Evolutionary conservation across 2,797 vertebrate genomes (phyloP).

Genomic region (Sebastes cheni): DNA sequence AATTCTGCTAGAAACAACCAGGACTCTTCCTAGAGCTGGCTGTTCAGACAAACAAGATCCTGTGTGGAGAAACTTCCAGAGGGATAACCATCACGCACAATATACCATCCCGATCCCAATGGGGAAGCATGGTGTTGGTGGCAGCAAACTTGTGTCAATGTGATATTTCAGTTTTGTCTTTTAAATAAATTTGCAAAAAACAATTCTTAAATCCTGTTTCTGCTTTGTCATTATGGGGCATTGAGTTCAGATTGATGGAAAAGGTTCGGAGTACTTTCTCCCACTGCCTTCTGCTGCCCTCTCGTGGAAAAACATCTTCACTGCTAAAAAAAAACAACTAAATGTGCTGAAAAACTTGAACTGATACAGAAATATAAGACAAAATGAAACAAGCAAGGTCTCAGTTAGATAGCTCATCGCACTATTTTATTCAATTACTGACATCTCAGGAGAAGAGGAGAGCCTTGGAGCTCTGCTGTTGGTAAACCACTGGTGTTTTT

Average conservation of each 20-base stretch:
- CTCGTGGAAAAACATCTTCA: neutral
- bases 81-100: neutral
- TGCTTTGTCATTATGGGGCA: neutral
- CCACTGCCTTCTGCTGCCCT: neutral
- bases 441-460: conserved; percentile 90
- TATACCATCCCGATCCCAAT: neutral
- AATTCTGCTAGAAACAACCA: neutral
- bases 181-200: neutral
- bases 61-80: neutral
- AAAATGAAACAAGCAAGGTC: conserved; percentile 22
- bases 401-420: conserved; percentile 76
- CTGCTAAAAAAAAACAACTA: no score
- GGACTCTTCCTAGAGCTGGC: neutral
- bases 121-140: neutral
- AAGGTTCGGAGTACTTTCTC: neutral
- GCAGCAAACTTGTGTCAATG: neutral
- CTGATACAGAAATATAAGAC: neutral
- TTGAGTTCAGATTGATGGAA: no score
- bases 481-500: conserved; percentile 80
- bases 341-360: neutral
- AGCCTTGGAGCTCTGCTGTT: conserved; percentile 89
- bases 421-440: conserved; percentile 95
- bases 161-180: neutral
- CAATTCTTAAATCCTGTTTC: no score
- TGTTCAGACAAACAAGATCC: no score